These are phyloP conservation scores for Synodontis membranacea DNA, from an alignment of 2,113 vertebrate species.

Conservation along the genomic window DNA sequence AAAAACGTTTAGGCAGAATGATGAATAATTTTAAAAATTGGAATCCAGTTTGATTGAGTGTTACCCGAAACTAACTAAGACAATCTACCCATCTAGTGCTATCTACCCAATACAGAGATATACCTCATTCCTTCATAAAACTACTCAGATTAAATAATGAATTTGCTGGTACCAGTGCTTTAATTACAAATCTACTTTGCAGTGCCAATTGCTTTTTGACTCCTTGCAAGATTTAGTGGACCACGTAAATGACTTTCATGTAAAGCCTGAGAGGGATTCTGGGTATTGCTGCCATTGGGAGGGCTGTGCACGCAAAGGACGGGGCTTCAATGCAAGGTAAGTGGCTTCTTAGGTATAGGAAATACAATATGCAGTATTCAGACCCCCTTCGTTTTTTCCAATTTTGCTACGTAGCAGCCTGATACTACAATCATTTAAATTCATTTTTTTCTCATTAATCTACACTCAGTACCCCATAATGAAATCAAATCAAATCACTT, in stretches of 20 bases:
- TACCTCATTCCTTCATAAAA: background rate
- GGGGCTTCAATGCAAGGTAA: constrained; percentile 95
- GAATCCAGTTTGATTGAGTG: background rate
- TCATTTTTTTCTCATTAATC: too few species aligned
- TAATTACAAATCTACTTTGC: constrained; percentile 36
- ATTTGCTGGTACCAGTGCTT: background rate
- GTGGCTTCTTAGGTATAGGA: constrained; percentile 11
- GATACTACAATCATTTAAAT: too few species aligned
- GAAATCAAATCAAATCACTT: too few species aligned
- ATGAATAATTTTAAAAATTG: background rate
- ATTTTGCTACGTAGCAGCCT: too few species aligned
- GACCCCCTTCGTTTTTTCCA: too few species aligned
- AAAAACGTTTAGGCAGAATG: background rate
- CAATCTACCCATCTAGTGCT: background rate
- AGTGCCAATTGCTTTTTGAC: constrained; percentile 96
- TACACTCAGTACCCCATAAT: too few species aligned
- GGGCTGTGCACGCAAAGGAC: constrained; percentile 91
- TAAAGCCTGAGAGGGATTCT: constrained; percentile 93
- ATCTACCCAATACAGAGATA: background rate
- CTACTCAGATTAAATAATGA: background rate
- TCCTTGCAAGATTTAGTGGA: constrained; percentile 95
- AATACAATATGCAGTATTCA: background rate
- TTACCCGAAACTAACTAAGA: background rate
- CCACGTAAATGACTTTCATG: constrained; percentile 94
- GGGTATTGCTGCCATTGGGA: constrained; percentile 99